Base-by-base conservation (phyloP, 2,113 vertebrate species). In the Callipepla californica region DNA sequence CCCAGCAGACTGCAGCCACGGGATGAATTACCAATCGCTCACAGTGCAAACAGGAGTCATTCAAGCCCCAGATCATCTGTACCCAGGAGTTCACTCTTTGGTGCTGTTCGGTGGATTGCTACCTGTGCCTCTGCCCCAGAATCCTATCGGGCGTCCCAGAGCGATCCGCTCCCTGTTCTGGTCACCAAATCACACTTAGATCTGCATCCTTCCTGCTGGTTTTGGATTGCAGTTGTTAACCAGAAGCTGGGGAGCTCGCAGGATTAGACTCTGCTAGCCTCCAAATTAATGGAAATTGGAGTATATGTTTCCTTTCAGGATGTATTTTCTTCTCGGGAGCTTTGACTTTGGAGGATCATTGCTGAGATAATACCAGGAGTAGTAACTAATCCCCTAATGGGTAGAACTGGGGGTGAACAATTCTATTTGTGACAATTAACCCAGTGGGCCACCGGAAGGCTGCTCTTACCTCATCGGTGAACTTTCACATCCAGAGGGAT, bases 1-100 rank as follows among this genome's bases (percentile, higher is more conserved):
- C 93, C 75, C 88, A 80, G 72, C 76, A 96, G 90, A 91, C 89
- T 87, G 67, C 34, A 95, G 80, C 78, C 89, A 50, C 11, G 40
- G 79, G 70, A 83, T 74, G 88, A 96, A 94, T 95, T 93, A 34
- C 75, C 73, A 93, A 26, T 91, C 83, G 23, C 88, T 93, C 74
- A 42, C 51, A 89, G 66, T 84, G 55, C 87, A 93, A 62, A 69
- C 8, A 20, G 85, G 90, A 84, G 80, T 89, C 68, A 42, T 85
- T 97, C 78, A 89, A 25, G 87, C 59, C 28, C 66, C 73, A 28
- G 65, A 73, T 92, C 66, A 51, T 40, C 58, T 53, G 40, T 42
- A 36, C 30, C 34, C 58, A 38, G 34, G 48, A 69, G 40, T 57
- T 85, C 36, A 36, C 36, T 72, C 72, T 73, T 84, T 77, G 81